Evolutionary conservation across 2,888 invertebrate species (phyloP), one percentile per base, ranked within the genome.

Genomic region (Morinoia aosen): DNA sequence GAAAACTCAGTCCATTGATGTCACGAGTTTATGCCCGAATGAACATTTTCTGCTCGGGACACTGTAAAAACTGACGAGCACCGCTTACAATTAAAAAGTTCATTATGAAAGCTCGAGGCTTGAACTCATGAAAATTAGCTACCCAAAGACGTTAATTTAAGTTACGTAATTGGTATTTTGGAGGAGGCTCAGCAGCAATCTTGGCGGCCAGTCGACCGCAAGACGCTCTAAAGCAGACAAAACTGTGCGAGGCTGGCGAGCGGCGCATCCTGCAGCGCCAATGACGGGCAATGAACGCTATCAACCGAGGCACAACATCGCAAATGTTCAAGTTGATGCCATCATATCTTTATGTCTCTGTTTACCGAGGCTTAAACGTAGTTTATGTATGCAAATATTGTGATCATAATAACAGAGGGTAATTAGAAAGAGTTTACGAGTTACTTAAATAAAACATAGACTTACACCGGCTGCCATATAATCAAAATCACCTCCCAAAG

Each of bases 61-160:
- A 76, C 76, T 76, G 25, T 33, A 76, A 76, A 33, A 76, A 33
- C 76, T 76, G 76, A 25, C 25, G 76, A 33, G 76, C 76, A 25
- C 33, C 76, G 76, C 76, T 76, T 5, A 90, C 90, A 90, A 90
- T 90, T 90, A 90, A 90, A 90, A 90, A 90, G 90, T 90, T 90
- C 40, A 48, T 90, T 90, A 48, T 90, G 90, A 90, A 90, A 90
- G 19, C 76, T 19, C 76, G 76, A 90, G 11, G 14, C 90, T 90
- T 90, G 40, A 90, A 40, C 90, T 90, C 40, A 40, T 90, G 48
- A 90, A 90, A 90, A 90, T 90, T 90, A 90, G 90, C 48, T 90
- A 48, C 39, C 90, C 40, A 40, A 90, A 90, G 90, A 90, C 90
- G 90, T 2, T 90, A 90, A 90, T 90, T 90, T 90, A 90, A 90